Conservation (phyloP, 2,113 vertebrate genomes). For the Aythya baeri region DNA sequence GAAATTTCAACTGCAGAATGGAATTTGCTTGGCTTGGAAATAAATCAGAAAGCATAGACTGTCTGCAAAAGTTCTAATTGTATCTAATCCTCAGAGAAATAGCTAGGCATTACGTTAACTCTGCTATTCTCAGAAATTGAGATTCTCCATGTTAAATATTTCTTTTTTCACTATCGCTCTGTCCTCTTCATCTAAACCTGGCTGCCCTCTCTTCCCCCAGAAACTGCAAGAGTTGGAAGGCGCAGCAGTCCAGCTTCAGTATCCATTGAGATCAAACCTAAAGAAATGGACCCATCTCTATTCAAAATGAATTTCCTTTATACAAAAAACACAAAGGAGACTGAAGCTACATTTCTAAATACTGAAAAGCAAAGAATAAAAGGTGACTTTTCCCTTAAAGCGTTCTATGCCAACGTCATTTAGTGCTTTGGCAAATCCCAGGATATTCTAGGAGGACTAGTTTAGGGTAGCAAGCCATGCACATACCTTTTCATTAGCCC, state of each 20-base stretch:
- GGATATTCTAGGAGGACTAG: slow-evolving; percentile 61
- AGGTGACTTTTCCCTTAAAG: slow-evolving; percentile 60
- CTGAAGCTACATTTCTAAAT: slow-evolving; percentile 62
- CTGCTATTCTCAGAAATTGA: slow-evolving; percentile 16
- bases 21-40: slow-evolving; percentile 18
- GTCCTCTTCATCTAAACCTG: slow-evolving; percentile 61
- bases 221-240: slow-evolving; percentile 61
- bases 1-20: background rate
- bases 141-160: slow-evolving; percentile 50
- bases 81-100: background rate
- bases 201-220: slow-evolving; percentile 62
- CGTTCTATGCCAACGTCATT: slow-evolving; percentile 61
- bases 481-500: slow-evolving; percentile 60
- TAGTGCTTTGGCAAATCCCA: slow-evolving; percentile 68
- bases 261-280: slow-evolving; percentile 68
- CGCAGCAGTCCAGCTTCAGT: slow-evolving; percentile 62
- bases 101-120: background rate
- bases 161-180: slow-evolving; percentile 38
- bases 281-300: slow-evolving; percentile 70
- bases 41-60: background rate
- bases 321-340: slow-evolving; percentile 59
- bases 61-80: slow-evolving; percentile 39
- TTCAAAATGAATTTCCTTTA: slow-evolving; percentile 71
- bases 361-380: slow-evolving; percentile 71
- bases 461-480: slow-evolving; percentile 61